These are phyloP conservation scores for Philaenus spumarius DNA, from an alignment of 1,140 invertebrate genomes.

Conservation along the genomic window DNA sequence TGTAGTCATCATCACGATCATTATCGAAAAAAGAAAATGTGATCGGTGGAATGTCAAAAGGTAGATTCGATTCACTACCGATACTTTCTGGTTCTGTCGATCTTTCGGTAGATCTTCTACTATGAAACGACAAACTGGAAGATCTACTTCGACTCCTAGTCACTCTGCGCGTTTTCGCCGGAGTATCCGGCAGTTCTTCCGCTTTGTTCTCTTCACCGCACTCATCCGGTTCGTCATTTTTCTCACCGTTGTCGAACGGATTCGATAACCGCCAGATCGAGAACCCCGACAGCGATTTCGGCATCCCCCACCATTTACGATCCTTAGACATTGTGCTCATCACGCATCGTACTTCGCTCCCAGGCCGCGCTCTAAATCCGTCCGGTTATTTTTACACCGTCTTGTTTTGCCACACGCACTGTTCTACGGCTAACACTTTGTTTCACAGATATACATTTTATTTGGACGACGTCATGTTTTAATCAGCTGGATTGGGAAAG, in stretches of 20 bases:
- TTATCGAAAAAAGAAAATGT: constrained; percentile 13
- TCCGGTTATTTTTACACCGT: too few relatives aligned
- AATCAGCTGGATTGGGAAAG: too few relatives aligned
- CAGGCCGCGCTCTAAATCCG: too few relatives aligned
- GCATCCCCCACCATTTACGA: constrained; percentile 15
- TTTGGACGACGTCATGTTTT: too few relatives aligned
- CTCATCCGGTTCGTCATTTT: neutral
- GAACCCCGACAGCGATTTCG: constrained; percentile 4
- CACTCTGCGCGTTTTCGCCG: neutral
- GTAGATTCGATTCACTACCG: neutral
- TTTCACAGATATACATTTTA: too few relatives aligned
- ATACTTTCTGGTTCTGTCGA: neutral
- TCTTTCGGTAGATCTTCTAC: constrained; percentile 7
- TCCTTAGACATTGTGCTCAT: constrained; percentile 15
- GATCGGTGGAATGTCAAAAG: constrained; percentile 2
- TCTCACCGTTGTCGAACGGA: constrained; percentile 4
- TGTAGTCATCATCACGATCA: constrained; percentile 13
- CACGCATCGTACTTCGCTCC: too few relatives aligned
- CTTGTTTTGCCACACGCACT: too few relatives aligned
- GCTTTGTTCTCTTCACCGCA: neutral
- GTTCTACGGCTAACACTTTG: too few relatives aligned
- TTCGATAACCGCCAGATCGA: constrained; percentile 15
- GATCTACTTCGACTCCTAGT: constrained; percentile 9
- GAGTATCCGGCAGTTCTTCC: neutral
- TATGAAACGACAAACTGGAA: constrained; percentile 14